Evolutionary conservation across 2,888 invertebrate species (phyloP).

Genomic region (Hymenopus coronatus): DNA sequence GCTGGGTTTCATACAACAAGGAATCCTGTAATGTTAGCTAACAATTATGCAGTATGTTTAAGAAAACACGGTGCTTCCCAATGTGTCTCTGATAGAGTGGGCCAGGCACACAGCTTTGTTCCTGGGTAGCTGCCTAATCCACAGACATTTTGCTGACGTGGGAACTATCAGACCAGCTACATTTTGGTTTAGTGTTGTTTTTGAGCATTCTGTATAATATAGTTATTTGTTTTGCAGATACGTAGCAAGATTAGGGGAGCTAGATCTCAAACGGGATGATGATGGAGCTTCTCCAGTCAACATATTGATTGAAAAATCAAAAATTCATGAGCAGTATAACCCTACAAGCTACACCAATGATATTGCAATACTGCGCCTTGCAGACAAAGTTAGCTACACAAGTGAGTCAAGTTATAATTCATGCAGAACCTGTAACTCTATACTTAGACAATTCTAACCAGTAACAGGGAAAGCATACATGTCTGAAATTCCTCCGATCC

Average conservation of each 20-base stretch:
- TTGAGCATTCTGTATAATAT: too few species aligned
- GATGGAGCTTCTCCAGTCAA: constrained; percentile 62
- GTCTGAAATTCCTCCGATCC: too few species aligned
- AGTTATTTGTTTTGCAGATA: constrained; percentile 49
- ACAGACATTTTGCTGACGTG: constrained; percentile 34
- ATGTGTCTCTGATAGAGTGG: too few species aligned
- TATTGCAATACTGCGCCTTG: constrained; percentile 70
- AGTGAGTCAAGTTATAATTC: constrained; percentile 46
- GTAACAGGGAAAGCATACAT: too few species aligned
- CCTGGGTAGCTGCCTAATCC: too few species aligned
- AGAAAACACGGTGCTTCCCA: too few species aligned
- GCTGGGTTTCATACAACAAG: too few species aligned
- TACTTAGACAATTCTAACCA: too few species aligned
- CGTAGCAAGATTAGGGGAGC: constrained; percentile 72
- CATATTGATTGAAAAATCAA: constrained; percentile 57
- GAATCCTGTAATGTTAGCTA: too few species aligned
- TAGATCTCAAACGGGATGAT: constrained; percentile 62
- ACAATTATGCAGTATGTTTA: too few species aligned
- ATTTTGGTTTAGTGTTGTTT: not conserved
- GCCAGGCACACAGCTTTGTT: too few species aligned
- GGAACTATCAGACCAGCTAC: constrained; percentile 39
- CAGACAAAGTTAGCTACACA: constrained; percentile 55
- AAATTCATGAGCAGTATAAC: constrained; percentile 68
- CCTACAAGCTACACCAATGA: constrained; percentile 65
- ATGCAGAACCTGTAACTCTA: too few species aligned